These are phyloP conservation scores for Passer montanus DNA, from an alignment of 2,113 vertebrate genomes.

Conservation along the genomic window DNA sequence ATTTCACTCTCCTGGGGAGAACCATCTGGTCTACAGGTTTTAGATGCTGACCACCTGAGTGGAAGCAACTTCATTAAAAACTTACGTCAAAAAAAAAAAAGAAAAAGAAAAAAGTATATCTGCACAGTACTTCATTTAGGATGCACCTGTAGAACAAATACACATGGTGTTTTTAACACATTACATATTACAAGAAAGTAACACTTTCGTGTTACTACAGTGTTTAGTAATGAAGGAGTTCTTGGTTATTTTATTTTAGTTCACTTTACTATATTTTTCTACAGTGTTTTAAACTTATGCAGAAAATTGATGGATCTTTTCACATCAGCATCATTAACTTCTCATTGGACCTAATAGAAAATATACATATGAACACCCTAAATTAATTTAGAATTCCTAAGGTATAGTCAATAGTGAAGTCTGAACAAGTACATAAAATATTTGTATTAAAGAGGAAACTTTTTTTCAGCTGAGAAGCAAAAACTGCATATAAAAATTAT, in stretches of 20 bases:
- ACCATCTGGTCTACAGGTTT: conserved; percentile 23
- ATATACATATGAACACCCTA: background rate
- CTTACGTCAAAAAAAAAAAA: background rate
- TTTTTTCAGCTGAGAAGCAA: background rate
- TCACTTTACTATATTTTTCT: background rate
- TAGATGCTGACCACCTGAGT: background rate
- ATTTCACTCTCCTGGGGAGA: conserved; percentile 11
- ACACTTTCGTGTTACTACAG: background rate
- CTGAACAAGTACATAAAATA: background rate
- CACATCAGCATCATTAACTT: background rate
- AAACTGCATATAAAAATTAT: background rate
- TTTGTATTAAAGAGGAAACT: background rate
- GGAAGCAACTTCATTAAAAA: conserved; percentile 41
- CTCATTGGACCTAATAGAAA: background rate
- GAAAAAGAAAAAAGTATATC: background rate
- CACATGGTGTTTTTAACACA: background rate
- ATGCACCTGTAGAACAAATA: background rate
- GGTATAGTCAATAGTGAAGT: background rate
- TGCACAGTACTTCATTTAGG: background rate
- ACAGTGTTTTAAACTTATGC: background rate
- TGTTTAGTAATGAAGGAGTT: background rate
- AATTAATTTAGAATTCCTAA: background rate
- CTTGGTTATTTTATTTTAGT: background rate
- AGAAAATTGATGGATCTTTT: background rate
- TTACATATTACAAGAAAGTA: background rate